Base-by-base conservation (phyloP, 2,797 vertebrate species). In the Acanthornis magna region DNA sequence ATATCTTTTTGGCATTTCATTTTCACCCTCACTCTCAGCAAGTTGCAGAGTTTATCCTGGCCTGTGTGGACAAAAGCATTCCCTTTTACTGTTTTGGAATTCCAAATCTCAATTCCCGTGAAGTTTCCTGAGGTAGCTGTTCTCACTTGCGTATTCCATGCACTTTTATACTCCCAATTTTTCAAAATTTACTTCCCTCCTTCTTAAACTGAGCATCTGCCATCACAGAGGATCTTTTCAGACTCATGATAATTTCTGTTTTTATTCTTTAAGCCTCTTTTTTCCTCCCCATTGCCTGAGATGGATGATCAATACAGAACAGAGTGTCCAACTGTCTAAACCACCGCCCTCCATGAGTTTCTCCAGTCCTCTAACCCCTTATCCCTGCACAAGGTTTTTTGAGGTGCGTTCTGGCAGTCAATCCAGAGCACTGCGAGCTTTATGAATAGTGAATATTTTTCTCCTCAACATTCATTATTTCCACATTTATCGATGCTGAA, bases 141-240 rank as follows among this genome's bases (percentile, higher is more conserved):
- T 81, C 58, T 57, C 12, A 13, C 7, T 53, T 50, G 7, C 42
- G 43, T 29, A 25, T 85, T 68, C 32, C 32, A 48, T 10, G 21
- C 19, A 21, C 40, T 70, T 12, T 16, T 16, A 54, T 25, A 40
- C 77, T 72, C 82, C 34, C 47, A 45, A 3, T 61, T 66, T 21
- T 40, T 89, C 85, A 76, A 62, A 76, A 62, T 76, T 82, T 83
- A 62, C 73, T 82, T 13, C 15, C 6, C 30, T 70, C 16, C 32
- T 70, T 54, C 73, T 62, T 73, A 57, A 93, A 63, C 32, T 47
- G 26, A 43, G 13, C 54, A 53, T 53, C 32, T 78, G 50, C 45
- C 65, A 58, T n/a, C 0, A 0, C 9, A 55, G 57, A 48, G n/a
- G n/a, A n/a, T 40, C 13, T 74, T 77, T 74, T 38, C 57, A 76